Evolutionary conservation across 2,888 invertebrate species (phyloP), one percentile per base, ranked within the genome.

Genomic region (Agrochola circellaris): DNA sequence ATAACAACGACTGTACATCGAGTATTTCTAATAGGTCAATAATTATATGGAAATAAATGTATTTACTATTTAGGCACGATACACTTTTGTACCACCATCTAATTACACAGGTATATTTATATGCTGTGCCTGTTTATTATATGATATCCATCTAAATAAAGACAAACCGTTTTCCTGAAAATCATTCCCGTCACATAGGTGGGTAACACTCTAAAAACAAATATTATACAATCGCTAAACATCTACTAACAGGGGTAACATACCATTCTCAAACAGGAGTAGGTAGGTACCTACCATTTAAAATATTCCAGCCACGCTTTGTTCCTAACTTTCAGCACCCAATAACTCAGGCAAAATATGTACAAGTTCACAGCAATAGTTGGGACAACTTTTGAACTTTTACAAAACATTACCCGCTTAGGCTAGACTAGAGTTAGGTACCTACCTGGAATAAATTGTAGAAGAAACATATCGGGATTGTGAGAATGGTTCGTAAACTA

Each of bases 361-460:
- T 77, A 54, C 23, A 72, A 81, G 67, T 68, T 72, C 23, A 23
- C 42, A 68, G 67, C 66, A 67, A 83, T 78, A 78, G 77, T 67
- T 77, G 56, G 20, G 38, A n/a, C 23, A 83, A 77, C 62, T 71
- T 69, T 45, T 58, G 20, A 70, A 77, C 56, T 61, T 78, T 66
- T 54, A n/a, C 20, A 54, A 77, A 79, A 75, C 66, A 77, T 69
- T 45, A 64, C 45, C 26, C 20, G 20, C 77, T 82, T 30, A 42
- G 45, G 38, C 56, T 82, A 42, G 83, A 45, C 64, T 38, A 45
- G 15, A 64, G 65, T 60, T 15, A 34, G 30, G 9, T 34, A 51
- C 15, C 9, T 20, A 38, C 1, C 9, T 45, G 15, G 23, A 54
- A 54, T 66, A 48, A 13, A n/a, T 65, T 17, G 9, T 26, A 42